Percentiles rank a stretch among this genome's conserved stretches.
These are phyloP conservation scores for Lampris megalopsis DNA, from an alignment of 2,113 vertebrate species.

Conservation along the genomic window DNA sequence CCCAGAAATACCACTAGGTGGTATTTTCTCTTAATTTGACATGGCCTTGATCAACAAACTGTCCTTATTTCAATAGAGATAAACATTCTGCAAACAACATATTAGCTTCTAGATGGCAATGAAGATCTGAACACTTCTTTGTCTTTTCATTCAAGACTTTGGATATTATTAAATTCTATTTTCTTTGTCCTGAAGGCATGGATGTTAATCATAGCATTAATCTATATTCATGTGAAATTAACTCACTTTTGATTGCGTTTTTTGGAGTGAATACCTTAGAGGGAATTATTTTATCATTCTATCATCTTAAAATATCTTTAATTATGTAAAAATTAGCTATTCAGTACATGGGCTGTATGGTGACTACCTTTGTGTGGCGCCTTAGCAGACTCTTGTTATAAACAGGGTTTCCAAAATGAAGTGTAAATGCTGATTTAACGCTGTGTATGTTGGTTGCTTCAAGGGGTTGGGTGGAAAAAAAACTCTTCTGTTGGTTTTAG, in stretches of 20 bases:
- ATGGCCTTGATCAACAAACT: not conserved
- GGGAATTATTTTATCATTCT: constrained; percentile 71
- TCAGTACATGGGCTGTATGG: constrained; percentile 11
- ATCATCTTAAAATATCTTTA: constrained; percentile 60
- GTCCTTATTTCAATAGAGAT: not conserved
- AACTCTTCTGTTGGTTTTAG: constrained; percentile 3
- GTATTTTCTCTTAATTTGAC: not conserved
- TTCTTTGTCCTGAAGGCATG: constrained; percentile 54
- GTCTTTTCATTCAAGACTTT: constrained; percentile 33
- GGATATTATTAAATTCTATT: constrained; percentile 51
- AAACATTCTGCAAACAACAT: not conserved
- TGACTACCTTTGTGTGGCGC: constrained; percentile 11
- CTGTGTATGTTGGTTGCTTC: not conserved
- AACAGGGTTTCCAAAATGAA: not conserved
- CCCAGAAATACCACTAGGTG: not conserved
- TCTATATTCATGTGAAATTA: constrained; percentile 65
- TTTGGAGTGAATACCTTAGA: constrained; percentile 61
- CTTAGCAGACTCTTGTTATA: not conserved
- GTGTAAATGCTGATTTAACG: no score
- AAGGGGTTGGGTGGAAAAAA: not conserved
- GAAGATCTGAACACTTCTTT: not conserved
- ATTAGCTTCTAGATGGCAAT: not conserved
- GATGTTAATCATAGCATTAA: constrained; percentile 70
- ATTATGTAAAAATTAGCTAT: constrained; percentile 55
- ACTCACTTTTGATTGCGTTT: constrained; percentile 80